Evolutionary conservation across 2,113 vertebrate genomes (phyloP).

Genomic region (Mixornis gularis): DNA sequence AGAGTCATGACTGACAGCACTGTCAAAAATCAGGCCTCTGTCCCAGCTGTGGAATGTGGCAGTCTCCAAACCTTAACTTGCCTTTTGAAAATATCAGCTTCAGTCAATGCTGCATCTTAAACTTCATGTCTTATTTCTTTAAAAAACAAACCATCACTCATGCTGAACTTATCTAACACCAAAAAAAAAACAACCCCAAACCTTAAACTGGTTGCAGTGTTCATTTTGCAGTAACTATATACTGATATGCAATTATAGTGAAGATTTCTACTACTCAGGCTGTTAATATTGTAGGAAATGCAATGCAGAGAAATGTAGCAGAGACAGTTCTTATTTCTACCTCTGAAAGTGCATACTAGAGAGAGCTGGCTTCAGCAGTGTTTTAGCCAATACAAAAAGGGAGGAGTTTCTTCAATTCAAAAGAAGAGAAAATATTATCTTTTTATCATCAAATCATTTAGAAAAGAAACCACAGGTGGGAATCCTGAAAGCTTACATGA

Average conservation of each 20-base stretch:
- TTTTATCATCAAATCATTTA: constrained; percentile 54
- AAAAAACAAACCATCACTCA: not conserved
- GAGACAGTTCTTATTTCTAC: not conserved
- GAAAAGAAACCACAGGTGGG: constrained; percentile 58
- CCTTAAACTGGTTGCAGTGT: not conserved
- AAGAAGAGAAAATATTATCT: constrained; percentile 42
- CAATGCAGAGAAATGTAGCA: not conserved
- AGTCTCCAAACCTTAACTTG: not conserved
- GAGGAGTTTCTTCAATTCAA: constrained; percentile 38
- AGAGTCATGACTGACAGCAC: not conserved
- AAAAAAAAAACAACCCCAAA: not conserved
- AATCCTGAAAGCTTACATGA: constrained; percentile 54
- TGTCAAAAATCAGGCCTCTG: not conserved
- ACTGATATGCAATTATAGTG: not conserved
- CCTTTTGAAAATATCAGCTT: not conserved
- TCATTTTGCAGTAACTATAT: not conserved
- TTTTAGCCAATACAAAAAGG: not conserved
- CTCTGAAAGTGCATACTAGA: not conserved
- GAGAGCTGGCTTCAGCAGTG: not conserved
- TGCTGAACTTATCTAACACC: not conserved
- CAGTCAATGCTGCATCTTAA: not conserved
- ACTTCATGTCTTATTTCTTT: not conserved
- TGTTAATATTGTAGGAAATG: not conserved
- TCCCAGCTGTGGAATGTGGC: not conserved
- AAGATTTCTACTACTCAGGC: not conserved